Evolutionary conservation across 2,113 vertebrate species (phyloP).

Genomic region (Lutjanus erythropterus): DNA sequence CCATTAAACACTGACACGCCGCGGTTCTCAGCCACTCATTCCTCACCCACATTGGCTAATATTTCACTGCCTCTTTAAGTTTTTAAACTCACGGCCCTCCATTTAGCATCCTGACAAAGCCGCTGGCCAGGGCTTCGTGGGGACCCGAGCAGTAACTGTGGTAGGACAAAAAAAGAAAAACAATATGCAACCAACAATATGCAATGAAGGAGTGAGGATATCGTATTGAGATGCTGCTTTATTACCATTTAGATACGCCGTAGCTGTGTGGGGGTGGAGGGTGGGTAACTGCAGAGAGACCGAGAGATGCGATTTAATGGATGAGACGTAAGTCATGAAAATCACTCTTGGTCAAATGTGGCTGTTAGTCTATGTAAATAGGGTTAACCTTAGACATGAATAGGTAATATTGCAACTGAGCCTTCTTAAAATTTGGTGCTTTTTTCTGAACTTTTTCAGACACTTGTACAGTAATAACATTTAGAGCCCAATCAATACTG

Average conservation of each 20-base stretch:
- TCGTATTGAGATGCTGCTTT: constrained; percentile 63
- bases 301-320: constrained; percentile 68
- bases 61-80: constrained; percentile 98
- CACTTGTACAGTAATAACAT: too few species aligned
- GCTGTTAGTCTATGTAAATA: constrained; percentile 58
- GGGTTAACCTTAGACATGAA: constrained; percentile 48
- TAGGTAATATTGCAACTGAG: constrained; percentile 20
- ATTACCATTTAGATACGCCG: constrained; percentile 81
- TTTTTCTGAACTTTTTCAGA: constrained; percentile 15
- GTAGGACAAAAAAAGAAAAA: constrained; percentile 55
- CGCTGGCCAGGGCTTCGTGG: constrained; percentile 62
- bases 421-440: constrained; percentile 15
- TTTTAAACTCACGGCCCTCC: constrained; percentile 91
- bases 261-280: constrained; percentile 40
- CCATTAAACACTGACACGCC: constrained; percentile 98
- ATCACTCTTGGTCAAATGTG: constrained; percentile 72
- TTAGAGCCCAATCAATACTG: too few species aligned
- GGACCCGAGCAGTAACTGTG: constrained; percentile 29
- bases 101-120: constrained; percentile 91
- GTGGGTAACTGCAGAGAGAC: constrained; percentile 28
- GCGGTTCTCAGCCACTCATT: constrained; percentile 95
- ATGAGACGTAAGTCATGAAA: constrained; percentile 65
- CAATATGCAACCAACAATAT: constrained; percentile 68
- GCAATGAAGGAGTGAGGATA: constrained; percentile 51
- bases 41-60: constrained; percentile 95